Evolutionary conservation across 2,888 invertebrate genomes (phyloP).

Genomic region (Horisme vitalbata): DNA sequence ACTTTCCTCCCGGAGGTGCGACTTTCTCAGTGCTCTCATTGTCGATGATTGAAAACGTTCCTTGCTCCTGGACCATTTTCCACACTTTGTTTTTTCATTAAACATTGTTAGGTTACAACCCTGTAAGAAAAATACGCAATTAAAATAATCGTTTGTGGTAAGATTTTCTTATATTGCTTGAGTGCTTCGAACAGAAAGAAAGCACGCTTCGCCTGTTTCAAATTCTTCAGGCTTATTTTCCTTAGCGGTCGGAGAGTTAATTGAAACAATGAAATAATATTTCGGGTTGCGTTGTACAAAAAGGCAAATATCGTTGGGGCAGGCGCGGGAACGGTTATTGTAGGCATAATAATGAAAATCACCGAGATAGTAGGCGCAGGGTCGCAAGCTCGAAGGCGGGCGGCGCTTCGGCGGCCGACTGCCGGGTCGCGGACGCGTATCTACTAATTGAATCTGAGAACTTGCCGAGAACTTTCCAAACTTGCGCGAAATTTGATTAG

Average conservation of each 20-base stretch:
- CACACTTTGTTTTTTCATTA: constrained; percentile 19
- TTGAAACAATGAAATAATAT: constrained; percentile 35
- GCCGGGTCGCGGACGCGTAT: constrained; percentile 50
- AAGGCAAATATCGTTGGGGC: constrained; percentile 35
- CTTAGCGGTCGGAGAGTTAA: constrained; percentile 28
- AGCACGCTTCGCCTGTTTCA: constrained; percentile 20
- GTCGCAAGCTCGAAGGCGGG: constrained; percentile 25
- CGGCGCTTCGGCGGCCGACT: constrained; percentile 28
- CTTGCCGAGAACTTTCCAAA: constrained; percentile 66
- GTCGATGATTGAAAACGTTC: constrained; percentile 37
- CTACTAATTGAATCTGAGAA: constrained; percentile 77
- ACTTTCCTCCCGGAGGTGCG: constrained; percentile 35
- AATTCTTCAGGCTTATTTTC: constrained; percentile 29
- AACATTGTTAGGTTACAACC: constrained; percentile 2
- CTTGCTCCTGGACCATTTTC: constrained; percentile 15
- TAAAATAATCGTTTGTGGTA: constrained; percentile 1
- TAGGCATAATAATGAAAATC: constrained; percentile 47
- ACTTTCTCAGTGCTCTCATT: constrained; percentile 34
- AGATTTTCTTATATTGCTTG: constrained; percentile 5
- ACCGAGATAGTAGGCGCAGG: constrained; percentile 34
- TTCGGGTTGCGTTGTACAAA: constrained; percentile 30
- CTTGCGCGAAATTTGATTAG: constrained; percentile 73
- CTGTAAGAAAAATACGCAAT: background rate
- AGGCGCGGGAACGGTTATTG: constrained; percentile 39
- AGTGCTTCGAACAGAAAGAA: constrained; percentile 4